Base-by-base conservation (phyloP, 1,140 invertebrate genomes). In the Wiebesia pumilae region DNA sequence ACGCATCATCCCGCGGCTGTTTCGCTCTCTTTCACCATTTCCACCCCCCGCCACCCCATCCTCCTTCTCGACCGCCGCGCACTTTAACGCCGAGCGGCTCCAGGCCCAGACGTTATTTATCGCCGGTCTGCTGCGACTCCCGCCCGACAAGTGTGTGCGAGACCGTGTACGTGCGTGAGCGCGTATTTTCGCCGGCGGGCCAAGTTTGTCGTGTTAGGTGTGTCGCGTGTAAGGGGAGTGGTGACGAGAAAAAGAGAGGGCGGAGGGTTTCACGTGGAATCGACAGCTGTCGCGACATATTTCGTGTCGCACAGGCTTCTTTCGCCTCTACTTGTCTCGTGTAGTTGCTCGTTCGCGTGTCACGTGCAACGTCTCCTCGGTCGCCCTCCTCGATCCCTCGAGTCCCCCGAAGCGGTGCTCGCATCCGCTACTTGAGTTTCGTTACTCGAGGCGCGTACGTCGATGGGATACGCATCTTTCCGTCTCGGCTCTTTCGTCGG, bases 211-310 rank as follows among this genome's bases (percentile, higher is more conserved):
- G 10, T 62, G 3, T 3, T 27, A 62, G 58, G 58, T 62, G 24
- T 62, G 6, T 27, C 58, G 24, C 3, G 3, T 14, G 58, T 24
- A 14, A 27, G 58, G 3, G 58, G 58, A 1, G 24, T 24, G 58
- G 58, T 24, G 69, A 24, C 33, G 35, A 21, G 33, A 54, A 2
- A 19, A 54, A 54, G 10, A 38, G 9, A 6, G 33, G 30, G 67
- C 1, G 62, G 58, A 69, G 65, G 30, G 69, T 65, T 40, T 78
- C n/a, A 35, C 73, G 71, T 77, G 40, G 30, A 85, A 88, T 85
- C 83, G 87, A 88, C 87, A 88, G 87, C 87, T 88, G 87, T 88
- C 87, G 73, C 87, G 83, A 88, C 84, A 73, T 85, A 80, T 88
- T 85, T 81, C 80, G 47, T 82, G 80, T 77, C 51, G 33, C 27